Conservation (phyloP, 1,140 invertebrate genomes). For the Atta colombica region DNA sequence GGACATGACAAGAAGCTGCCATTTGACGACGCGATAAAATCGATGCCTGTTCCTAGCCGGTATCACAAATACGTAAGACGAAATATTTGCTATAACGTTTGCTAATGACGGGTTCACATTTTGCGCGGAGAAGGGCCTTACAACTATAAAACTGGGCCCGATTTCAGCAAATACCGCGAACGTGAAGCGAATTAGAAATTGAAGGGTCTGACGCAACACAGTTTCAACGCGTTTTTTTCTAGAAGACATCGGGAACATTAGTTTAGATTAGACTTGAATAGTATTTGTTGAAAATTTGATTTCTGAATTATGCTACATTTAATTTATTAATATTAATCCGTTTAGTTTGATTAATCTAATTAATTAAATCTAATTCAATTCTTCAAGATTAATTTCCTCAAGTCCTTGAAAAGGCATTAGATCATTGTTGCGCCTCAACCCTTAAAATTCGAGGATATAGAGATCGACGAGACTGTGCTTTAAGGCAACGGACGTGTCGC, state of each 20-base stretch:
- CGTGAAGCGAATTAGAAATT: slow-evolving; percentile 28
- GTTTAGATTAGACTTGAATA: not conserved
- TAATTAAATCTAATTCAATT: not conserved
- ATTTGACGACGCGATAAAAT: slow-evolving; percentile 37
- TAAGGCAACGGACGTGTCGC: slow-evolving; percentile 58
- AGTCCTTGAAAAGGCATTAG: not conserved
- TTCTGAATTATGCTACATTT: not conserved
- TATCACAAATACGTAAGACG: slow-evolving; percentile 37
- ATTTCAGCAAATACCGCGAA: slow-evolving; percentile 37
- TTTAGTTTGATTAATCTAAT: not conserved
- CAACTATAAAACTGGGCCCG: not conserved
- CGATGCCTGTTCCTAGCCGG: not conserved
- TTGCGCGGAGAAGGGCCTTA: slow-evolving; percentile 8
- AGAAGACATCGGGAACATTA: not conserved
- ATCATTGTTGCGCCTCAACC: slow-evolving; percentile 5
- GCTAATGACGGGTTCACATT: not conserved
- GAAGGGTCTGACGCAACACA: not conserved
- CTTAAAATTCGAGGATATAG: slow-evolving; percentile 31
- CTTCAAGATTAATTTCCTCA: not conserved
- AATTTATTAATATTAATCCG: not conserved
- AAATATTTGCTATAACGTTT: slow-evolving; percentile 37
- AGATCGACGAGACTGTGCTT: slow-evolving; percentile 56
- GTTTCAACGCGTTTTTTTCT: not conserved
- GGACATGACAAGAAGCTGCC: slow-evolving; percentile 17
- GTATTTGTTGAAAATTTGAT: not conserved